Conservation (phyloP, 2,113 vertebrate genomes). For the Lycaon pictus region DNA sequence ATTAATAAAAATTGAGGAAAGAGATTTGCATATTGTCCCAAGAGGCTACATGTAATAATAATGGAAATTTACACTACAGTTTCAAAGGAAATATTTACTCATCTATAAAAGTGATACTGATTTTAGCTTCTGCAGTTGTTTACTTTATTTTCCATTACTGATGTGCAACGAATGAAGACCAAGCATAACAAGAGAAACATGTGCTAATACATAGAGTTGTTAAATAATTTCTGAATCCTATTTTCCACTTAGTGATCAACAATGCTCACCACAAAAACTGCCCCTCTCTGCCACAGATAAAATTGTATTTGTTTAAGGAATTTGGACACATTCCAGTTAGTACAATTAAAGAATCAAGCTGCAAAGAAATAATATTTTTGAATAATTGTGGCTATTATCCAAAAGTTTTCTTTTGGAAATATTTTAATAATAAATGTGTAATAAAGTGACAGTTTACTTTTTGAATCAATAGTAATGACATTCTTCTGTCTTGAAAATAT, state of each 20-base stretch:
- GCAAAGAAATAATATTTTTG: conserved; percentile 36
- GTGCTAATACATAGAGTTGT: not conserved
- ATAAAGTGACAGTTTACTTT: conserved; percentile 10
- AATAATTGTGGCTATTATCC: conserved; percentile 59
- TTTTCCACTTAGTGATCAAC: conserved; percentile 60
- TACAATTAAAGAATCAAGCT: not conserved
- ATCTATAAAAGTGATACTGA: conserved; percentile 67
- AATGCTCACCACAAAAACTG: not conserved
- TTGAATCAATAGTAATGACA: conserved; percentile 8
- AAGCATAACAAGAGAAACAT: conserved; percentile 54
- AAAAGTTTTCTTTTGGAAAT: not conserved
- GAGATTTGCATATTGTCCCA: conserved; percentile 70
- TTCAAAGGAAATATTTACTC: conserved; percentile 82
- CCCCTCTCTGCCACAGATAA: conserved; percentile 12
- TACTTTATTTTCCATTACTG: conserved; percentile 78
- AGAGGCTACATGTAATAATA: conserved; percentile 73
- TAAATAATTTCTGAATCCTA: conserved; percentile 59
- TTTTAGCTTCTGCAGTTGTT: conserved; percentile 71
- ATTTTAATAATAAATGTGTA: conserved; percentile 7
- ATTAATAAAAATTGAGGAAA: conserved; percentile 74
- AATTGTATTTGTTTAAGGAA: conserved; percentile 52
- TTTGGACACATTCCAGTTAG: conserved; percentile 4
- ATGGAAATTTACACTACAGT: conserved; percentile 70
- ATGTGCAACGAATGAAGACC: conserved; percentile 65
- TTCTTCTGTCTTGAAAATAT: conserved; percentile 4